These are phyloP conservation scores for Tricholaema leucomelas DNA, from an alignment of 2,113 vertebrate species.

Conservation along the genomic window DNA sequence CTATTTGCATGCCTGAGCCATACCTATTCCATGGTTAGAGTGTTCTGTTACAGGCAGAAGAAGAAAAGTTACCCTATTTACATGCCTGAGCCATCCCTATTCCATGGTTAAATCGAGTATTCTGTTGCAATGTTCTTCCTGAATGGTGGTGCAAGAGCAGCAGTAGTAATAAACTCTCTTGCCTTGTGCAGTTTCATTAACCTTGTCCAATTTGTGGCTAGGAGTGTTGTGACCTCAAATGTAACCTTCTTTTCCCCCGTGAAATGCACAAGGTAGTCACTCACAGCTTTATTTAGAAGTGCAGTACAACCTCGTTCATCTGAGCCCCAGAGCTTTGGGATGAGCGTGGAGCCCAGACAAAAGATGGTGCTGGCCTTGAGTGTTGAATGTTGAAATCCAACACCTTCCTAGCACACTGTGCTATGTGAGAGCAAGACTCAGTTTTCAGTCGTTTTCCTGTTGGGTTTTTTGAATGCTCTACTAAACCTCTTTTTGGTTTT, in stretches of 20 bases:
- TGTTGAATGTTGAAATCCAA: not conserved
- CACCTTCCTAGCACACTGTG: not conserved
- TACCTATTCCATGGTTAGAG: no score
- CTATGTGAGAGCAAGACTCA: not conserved
- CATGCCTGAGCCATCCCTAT: not conserved
- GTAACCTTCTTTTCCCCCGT: not conserved
- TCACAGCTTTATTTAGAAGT: constrained; percentile 3
- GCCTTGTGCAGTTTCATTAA: not conserved
- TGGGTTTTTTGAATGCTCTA: not conserved
- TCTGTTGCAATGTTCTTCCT: not conserved
- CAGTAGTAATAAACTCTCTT: not conserved
- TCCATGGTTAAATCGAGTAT: not conserved
- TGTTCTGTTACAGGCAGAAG: no score
- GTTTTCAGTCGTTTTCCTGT: not conserved
- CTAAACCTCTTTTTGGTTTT: not conserved
- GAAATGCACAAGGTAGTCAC: not conserved
- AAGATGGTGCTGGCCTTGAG: not conserved
- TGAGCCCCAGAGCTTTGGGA: not conserved
- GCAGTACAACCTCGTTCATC: not conserved
- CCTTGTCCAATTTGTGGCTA: not conserved
- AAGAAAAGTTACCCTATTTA: not conserved
- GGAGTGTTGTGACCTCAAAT: not conserved
- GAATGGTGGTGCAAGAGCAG: not conserved
- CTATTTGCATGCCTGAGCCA: no score
- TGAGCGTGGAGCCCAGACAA: not conserved